These are phyloP conservation scores for Branchellion lobata DNA, from an alignment of 2,888 invertebrate genomes.

Conservation along the genomic window DNA sequence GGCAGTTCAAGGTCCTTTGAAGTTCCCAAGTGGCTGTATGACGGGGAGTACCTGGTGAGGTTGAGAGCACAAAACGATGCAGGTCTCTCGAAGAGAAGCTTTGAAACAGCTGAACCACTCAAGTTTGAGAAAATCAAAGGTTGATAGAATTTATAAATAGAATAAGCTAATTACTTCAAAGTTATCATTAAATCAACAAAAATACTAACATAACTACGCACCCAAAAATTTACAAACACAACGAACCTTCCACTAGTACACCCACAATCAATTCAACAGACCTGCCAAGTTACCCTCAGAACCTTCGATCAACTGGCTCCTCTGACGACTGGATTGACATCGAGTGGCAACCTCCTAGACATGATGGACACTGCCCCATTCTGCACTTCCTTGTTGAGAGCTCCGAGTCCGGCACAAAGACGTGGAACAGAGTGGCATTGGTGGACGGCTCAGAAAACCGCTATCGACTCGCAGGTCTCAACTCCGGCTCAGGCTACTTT, in stretches of 20 bases:
- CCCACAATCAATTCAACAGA: too few relatives aligned
- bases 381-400: conserved; percentile 43
- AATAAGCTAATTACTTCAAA: neutral
- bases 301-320: conserved; percentile 12
- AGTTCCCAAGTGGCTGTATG: conserved; percentile 36
- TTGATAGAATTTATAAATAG: neutral
- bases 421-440: conserved; percentile 2
- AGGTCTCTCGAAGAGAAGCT: conserved; percentile 67
- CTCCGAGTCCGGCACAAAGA: neutral
- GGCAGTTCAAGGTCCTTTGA: conserved; percentile 25
- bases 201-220: too few relatives aligned
- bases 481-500: conserved; percentile 66
- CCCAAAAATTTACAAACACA: too few relatives aligned
- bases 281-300: conserved; percentile 52
- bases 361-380: conserved; percentile 55
- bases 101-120: conserved; percentile 73
- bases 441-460: conserved; percentile 47
- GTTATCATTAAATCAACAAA: too few relatives aligned
- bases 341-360: conserved; percentile 59
- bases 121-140: conserved; percentile 3
- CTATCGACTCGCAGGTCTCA: conserved; percentile 36
- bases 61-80: conserved; percentile 82
- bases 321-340: conserved; percentile 44
- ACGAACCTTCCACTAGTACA: too few relatives aligned
- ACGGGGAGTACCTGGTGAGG: conserved; percentile 72